Evolutionary conservation across 1,140 invertebrate species (phyloP).

Genomic region (Zaprionus ornatus): DNA sequence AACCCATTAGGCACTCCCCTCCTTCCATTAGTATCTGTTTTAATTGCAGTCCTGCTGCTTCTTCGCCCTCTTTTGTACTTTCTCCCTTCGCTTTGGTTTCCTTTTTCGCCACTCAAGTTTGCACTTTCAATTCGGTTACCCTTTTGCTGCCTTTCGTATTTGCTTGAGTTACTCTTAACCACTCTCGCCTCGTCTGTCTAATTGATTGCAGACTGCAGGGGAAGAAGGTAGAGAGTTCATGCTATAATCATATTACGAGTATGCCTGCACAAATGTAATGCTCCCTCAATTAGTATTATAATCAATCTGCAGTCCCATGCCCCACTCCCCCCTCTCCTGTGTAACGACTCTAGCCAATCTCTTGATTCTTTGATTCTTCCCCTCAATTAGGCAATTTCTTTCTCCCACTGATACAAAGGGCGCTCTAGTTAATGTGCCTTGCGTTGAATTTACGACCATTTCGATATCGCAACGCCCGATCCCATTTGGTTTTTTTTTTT

Average conservation of each 20-base stretch:
- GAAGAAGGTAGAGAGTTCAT: background rate
- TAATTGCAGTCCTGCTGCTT: background rate
- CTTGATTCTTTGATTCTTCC: background rate
- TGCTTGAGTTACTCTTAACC: background rate
- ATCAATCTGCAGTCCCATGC: background rate
- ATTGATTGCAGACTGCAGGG: background rate
- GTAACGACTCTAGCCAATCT: background rate
- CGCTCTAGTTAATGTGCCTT: background rate
- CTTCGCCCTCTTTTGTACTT: background rate
- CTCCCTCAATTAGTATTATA: background rate
- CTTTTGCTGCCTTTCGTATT: background rate
- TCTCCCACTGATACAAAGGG: background rate
- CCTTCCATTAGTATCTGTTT: background rate
- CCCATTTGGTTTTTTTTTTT: background rate
- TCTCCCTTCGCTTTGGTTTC: background rate
- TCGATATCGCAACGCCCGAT: background rate
- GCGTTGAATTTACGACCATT: constrained; percentile 5
- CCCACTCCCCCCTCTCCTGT: background rate
- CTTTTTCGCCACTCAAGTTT: background rate
- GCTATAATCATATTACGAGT: background rate
- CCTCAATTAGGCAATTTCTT: constrained; percentile 5
- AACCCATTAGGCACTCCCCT: background rate
- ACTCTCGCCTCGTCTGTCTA: background rate
- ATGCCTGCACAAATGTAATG: background rate
- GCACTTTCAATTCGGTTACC: constrained; percentile 1